A percentile compares a stretch with the other conserved stretches of the same genome.
These are phyloP conservation scores for Callithrix jacchus DNA, from an alignment of 2,113 vertebrate species.

Conservation along the genomic window DNA sequence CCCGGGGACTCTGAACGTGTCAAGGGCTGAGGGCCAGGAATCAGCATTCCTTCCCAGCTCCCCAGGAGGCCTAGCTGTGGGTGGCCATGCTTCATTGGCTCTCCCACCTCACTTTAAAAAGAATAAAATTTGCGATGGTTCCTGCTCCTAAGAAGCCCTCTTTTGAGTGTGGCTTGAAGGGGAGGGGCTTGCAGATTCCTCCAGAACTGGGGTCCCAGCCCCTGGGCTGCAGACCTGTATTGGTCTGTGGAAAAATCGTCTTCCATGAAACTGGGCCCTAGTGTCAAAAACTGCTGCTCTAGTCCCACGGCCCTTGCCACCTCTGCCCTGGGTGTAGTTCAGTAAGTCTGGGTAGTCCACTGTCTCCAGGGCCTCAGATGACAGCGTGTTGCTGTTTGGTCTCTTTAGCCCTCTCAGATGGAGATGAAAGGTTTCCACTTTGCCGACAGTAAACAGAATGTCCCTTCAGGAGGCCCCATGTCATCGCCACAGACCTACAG, in stretches of 20 bases:
- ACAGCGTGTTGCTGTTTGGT: not conserved
- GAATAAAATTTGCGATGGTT: not conserved
- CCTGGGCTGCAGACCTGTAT: too few relatives aligned
- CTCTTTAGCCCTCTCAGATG: slow-evolving; percentile 91
- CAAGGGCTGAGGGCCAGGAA: not conserved
- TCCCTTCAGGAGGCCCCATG: slow-evolving; percentile 88
- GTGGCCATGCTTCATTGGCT: too few relatives aligned
- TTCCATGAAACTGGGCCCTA: too few relatives aligned
- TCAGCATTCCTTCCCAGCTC: not conserved
- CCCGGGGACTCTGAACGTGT: fast-evolving
- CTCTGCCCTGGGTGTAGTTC: not conserved
- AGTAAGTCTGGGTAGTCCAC: not conserved
- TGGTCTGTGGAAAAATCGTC: too few relatives aligned
- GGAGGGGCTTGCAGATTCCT: not conserved
- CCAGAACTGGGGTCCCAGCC: too few relatives aligned
- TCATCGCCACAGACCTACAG: slow-evolving; percentile 90
- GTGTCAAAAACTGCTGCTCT: too few relatives aligned
- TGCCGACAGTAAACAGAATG: slow-evolving; percentile 92
- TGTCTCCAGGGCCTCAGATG: not conserved
- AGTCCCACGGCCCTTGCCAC: fast-evolving
- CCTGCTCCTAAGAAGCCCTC: not conserved
- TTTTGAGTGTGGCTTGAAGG: not conserved
- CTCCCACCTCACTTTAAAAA: not conserved
- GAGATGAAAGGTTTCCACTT: slow-evolving; percentile 99
- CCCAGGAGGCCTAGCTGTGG: not conserved